Evolutionary conservation across 2,888 invertebrate species (phyloP).

Genomic region (Agrochola macilenta): DNA sequence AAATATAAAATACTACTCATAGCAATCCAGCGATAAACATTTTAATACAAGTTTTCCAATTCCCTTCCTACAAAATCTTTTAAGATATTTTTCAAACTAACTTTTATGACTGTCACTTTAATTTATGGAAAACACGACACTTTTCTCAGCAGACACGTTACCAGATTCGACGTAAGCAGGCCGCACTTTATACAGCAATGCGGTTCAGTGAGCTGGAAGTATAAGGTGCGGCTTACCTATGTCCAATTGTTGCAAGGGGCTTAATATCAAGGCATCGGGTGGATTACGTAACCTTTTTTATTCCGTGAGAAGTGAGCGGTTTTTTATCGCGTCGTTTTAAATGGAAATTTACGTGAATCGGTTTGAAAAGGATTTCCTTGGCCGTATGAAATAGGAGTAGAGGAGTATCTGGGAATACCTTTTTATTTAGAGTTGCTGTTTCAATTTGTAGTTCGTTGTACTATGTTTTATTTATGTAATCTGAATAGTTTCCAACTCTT

Average conservation of each 20-base stretch:
- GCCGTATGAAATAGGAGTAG: not conserved
- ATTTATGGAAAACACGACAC: conserved; percentile 29
- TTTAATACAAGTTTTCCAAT: conserved; percentile 46
- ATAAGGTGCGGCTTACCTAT: conserved; percentile 62
- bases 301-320: conserved; percentile 34
- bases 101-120: conserved; percentile 13
- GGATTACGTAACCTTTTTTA: conserved; percentile 56
- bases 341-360: conserved; percentile 52
- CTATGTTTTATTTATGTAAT: conserved; percentile 20
- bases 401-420: conserved; percentile 5
- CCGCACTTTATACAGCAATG: conserved; percentile 53
- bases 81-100: conserved; percentile 30
- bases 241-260: conserved; percentile 56
- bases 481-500: not conserved
- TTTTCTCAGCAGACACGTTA: conserved; percentile 20
- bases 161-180: conserved; percentile 50
- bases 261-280: conserved; percentile 53
- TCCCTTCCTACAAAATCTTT: conserved; percentile 9
- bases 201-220: conserved; percentile 60
- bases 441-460: conserved; percentile 43
- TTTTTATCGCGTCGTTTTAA: conserved; percentile 54
- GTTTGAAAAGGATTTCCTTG: conserved; percentile 31
- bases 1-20: conserved; percentile 11
- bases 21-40: conserved; percentile 23
- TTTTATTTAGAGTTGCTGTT: conserved; percentile 34